Percentiles rank a stretch among this genome's conserved stretches.
phyloP scores from a whole-genome alignment of 2,888 invertebrate genomes.

The Periphyllus acericola region DNA sequence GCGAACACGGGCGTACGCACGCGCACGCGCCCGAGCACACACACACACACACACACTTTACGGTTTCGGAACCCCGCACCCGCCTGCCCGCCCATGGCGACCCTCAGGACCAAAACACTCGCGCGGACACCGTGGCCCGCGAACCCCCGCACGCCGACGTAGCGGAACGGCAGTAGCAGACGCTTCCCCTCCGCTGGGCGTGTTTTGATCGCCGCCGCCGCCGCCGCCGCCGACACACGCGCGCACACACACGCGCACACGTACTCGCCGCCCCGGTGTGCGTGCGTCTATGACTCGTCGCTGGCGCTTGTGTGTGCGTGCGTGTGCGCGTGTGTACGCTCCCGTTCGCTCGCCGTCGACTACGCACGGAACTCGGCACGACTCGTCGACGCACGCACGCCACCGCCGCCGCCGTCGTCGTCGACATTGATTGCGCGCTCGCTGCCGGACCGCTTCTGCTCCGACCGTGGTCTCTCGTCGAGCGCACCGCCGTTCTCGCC shows the following conservation, averaged over 20 bases:
- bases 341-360: not conserved
- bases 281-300: not conserved
- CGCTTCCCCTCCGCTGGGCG: slow-evolving; percentile 24
- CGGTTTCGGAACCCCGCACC: no score
- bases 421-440: not conserved
- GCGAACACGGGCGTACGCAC: not conserved
- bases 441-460: not conserved
- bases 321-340: not conserved
- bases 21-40: not conserved
- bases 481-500: not conserved
- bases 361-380: not conserved
- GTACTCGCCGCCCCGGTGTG: no score
- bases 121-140: not conserved
- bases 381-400: not conserved
- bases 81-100: not conserved
- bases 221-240: not conserved
- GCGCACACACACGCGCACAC: not conserved
- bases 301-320: not conserved
- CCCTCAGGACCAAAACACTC: not conserved
- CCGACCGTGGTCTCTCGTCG: no score
- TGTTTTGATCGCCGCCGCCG: not conserved
- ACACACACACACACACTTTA: not conserved
- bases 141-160: no score
- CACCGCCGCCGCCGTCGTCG: not conserved
- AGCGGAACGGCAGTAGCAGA: not conserved